Conservation (phyloP, 2,113 vertebrate species). For the Odocoileus hemionus region DNA sequence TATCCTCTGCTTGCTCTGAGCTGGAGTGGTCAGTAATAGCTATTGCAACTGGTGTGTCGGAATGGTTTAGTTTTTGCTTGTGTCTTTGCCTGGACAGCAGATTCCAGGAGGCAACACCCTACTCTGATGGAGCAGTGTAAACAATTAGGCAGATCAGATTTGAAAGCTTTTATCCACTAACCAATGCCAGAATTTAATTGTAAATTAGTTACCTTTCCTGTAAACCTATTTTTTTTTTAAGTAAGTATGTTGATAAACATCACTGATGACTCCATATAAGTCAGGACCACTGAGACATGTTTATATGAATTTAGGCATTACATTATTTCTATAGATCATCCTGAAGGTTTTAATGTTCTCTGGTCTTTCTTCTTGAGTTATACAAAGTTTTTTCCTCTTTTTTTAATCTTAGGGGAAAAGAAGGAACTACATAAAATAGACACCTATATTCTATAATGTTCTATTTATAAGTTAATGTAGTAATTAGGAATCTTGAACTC, state of each 20-base stretch:
- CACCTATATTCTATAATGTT: background rate
- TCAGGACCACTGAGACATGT: background rate
- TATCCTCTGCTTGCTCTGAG: background rate
- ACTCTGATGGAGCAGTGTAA: background rate
- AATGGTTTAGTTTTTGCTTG: background rate
- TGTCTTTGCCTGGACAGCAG: background rate
- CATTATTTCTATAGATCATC: background rate
- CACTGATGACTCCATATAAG: background rate
- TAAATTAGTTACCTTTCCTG: background rate
- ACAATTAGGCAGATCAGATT: background rate
- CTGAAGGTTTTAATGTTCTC: background rate
- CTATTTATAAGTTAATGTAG: constrained; percentile 16
- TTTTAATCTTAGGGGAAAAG: background rate
- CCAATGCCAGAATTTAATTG: background rate
- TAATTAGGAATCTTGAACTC: constrained; percentile 23
- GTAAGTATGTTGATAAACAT: background rate
- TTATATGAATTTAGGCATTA: background rate
- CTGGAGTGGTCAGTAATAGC: background rate
- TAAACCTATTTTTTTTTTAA: background rate
- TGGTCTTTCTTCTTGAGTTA: background rate
- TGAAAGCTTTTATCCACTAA: background rate
- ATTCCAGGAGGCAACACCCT: background rate
- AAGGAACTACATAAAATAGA: constrained; percentile 4
- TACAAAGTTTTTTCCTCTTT: background rate
- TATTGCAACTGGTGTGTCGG: background rate